Base-by-base conservation (phyloP, 2,797 vertebrate genomes). In the Catostomus latipinnis region DNA sequence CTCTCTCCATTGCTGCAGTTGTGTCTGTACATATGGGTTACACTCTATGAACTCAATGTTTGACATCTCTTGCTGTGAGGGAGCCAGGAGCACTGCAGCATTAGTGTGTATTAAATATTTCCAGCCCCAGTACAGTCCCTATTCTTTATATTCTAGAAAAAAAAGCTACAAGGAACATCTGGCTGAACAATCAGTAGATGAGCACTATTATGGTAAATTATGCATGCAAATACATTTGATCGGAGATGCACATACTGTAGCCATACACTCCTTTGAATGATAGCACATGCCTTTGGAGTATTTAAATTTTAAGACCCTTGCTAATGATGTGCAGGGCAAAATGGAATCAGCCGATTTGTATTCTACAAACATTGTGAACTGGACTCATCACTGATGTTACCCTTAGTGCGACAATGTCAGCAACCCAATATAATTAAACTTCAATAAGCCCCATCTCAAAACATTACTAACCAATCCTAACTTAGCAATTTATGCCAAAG, bases 61-160 rank as follows among this genome's bases (percentile, higher is more conserved):
- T 82, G 76, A 70, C 63, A 74, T 78, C 16, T 76, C 81, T 14
- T 57, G 34, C 71, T 57, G 18, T 45, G 46, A 58, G 18, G 53
- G 48, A 52, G 71, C 69, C 60, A 69, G 73, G 46, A 80, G 58
- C 67, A 71, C 22, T 48, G 34, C 43, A 67, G 52, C 72, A 65
- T 71, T 71, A 76, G 46, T 14, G 53, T 58, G 5, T 79, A 82
- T 79, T 73, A 72, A 79, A 84, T 53, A 80, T 77, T 50, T 70
- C 67, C 63, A 73, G 52, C 68, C 13, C 62, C 45, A 82, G 14
- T 67, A 65, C 61, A 62, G 60, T 65, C 71, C 50, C 46, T 61
- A 54, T 74, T 50, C 22, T 74, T 63, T 34, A 34, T 34, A 34
- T 65, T 65, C 52, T 76, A 6, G 22, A 62, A 82, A 76, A 76